These are phyloP conservation scores for Portunus trituberculatus DNA, from an alignment of 1,140 invertebrate species.

Conservation along the genomic window DNA sequence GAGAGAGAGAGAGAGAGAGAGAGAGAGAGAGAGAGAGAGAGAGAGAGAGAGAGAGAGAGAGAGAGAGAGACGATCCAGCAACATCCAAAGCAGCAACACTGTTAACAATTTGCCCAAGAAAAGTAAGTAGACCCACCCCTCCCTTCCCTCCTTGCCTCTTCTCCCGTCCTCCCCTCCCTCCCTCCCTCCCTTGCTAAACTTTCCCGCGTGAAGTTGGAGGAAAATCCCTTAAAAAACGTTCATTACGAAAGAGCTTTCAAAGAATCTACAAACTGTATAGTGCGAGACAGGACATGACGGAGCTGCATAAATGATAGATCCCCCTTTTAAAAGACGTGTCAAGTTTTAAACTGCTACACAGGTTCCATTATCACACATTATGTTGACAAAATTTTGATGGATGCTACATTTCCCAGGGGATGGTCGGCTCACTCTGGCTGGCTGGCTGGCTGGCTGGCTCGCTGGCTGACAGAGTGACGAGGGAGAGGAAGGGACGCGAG, in stretches of 20 bases:
- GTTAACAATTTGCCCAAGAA: conserved; percentile 44
- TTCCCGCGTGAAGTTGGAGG: conserved; percentile 37
- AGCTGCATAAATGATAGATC: conserved; percentile 71
- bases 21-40: conserved; percentile 48
- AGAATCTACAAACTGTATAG: conserved; percentile 62
- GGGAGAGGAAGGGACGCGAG: background rate
- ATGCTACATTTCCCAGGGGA: conserved; percentile 71
- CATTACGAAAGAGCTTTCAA: conserved; percentile 71
- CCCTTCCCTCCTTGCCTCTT: background rate
- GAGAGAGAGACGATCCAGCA: background rate
- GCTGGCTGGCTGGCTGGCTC: conserved; percentile 37
- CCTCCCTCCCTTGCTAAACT: conserved; percentile 16
- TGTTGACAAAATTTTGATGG: conserved; percentile 76
- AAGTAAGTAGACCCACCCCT: background rate
- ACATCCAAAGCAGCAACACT: background rate
- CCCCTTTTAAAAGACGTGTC: conserved; percentile 70
- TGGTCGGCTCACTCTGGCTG: background rate
- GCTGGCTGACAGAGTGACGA: background rate
- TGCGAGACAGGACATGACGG: conserved; percentile 27
- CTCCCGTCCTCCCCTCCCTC: background rate
- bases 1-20: conserved; percentile 55
- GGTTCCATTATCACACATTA: conserved; percentile 74
- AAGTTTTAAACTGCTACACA: conserved; percentile 74
- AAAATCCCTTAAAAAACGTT: conserved; percentile 57
- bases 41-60: conserved; percentile 50